Conservation (phyloP, 2,797 vertebrate genomes). For the Vultur gryphus region DNA sequence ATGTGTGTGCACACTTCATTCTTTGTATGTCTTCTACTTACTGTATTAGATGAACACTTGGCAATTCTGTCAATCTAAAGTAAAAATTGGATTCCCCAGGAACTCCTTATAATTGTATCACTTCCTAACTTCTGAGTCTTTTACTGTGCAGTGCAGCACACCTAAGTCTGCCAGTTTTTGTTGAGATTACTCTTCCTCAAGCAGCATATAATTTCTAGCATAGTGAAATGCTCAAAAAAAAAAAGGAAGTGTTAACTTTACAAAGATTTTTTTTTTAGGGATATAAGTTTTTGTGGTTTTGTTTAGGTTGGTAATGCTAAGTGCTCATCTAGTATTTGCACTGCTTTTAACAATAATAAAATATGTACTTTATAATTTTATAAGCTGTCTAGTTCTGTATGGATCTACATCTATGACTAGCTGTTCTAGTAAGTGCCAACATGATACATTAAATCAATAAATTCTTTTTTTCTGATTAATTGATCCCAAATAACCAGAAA, state of each 20-base stretch:
- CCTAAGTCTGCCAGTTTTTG: neutral
- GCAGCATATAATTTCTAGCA: neutral
- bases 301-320: neutral
- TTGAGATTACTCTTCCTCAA: neutral
- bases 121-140: neutral
- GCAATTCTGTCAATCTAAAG: neutral
- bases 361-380: neutral
- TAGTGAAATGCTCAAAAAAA: neutral
- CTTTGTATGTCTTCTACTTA: slow-evolving; percentile 33
- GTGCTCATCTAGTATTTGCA: slow-evolving; percentile 57
- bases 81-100: neutral
- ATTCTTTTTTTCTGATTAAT: neutral
- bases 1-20: slow-evolving; percentile 42
- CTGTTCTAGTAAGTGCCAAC: neutral
- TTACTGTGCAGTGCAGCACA: neutral
- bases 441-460: neutral
- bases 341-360: slow-evolving; percentile 31
- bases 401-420: neutral
- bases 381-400: neutral
- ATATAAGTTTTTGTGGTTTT: neutral
- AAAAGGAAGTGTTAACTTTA: neutral
- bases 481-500: neutral
- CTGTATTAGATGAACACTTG: slow-evolving; percentile 50
- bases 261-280: neutral
- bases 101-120: neutral